These are phyloP conservation scores for Eilema depressum DNA, from an alignment of 2,888 invertebrate species.

Conservation along the genomic window DNA sequence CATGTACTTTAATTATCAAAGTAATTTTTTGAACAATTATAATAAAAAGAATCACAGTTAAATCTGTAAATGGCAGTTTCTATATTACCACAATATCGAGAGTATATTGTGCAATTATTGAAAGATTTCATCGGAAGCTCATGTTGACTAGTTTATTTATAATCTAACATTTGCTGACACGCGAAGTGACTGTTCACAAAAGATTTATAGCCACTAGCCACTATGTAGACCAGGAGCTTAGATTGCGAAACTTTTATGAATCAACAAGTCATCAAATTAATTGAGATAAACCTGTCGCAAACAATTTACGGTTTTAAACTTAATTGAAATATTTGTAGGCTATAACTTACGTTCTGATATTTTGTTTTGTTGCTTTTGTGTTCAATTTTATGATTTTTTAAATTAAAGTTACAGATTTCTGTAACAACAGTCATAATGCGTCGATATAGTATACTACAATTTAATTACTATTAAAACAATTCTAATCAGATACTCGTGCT, in stretches of 20 bases:
- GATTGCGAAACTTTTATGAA: constrained; percentile 30
- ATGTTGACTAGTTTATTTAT: constrained; percentile 61
- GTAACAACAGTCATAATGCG: too few relatives aligned
- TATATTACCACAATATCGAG: constrained; percentile 39
- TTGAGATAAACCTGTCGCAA: constrained; percentile 30
- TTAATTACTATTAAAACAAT: too few relatives aligned
- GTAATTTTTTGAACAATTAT: not conserved
- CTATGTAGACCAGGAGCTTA: constrained; percentile 47
- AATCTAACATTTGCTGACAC: constrained; percentile 50
- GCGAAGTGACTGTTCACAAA: constrained; percentile 41
- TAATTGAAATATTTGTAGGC: constrained; percentile 3
- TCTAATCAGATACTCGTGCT: too few relatives aligned
- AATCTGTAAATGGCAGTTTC: constrained; percentile 37
- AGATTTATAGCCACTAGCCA: constrained; percentile 56
- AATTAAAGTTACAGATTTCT: too few relatives aligned
- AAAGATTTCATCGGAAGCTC: constrained; percentile 49
- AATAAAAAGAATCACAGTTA: constrained; percentile 21
- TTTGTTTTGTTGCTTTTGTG: not conserved
- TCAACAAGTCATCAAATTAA: constrained; percentile 41
- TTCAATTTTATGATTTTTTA: too few relatives aligned
- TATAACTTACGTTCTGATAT: not conserved
- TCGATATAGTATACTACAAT: too few relatives aligned
- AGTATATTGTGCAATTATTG: constrained; percentile 48
- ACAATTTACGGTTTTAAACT: constrained; percentile 12
- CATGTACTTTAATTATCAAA: not conserved